Evolutionary conservation across 2,113 vertebrate genomes (phyloP).

Genomic region (Amia ocellicauda): DNA sequence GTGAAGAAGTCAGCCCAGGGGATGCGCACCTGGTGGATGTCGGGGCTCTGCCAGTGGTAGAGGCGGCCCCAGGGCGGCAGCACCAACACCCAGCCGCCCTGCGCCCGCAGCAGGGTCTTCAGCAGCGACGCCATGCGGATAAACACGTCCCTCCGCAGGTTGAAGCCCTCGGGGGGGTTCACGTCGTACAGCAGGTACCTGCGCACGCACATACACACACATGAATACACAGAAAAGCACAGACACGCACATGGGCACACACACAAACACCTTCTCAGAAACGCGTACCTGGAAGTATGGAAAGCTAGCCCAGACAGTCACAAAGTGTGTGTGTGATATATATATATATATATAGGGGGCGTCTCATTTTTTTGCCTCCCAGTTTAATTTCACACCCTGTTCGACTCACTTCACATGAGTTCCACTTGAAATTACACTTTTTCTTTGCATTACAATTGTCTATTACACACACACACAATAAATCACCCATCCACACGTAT

Average conservation of each 20-base stretch:
- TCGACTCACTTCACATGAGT: too few species aligned
- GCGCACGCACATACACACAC: neutral
- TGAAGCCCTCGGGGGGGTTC: constrained; percentile 94
- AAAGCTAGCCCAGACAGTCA: neutral
- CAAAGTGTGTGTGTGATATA: neutral
- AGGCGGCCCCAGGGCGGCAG: constrained; percentile 95
- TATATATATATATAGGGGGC: neutral
- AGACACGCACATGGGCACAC: too few species aligned
- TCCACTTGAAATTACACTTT: neutral
- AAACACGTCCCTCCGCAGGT: constrained; percentile 93
- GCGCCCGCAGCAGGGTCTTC: constrained; percentile 80
- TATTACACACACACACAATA: too few species aligned
- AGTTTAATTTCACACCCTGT: neutral
- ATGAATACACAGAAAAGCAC: neutral
- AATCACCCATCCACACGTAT: too few species aligned
- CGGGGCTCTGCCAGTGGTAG: constrained; percentile 93
- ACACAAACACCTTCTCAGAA: accelerated
- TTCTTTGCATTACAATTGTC: too few species aligned
- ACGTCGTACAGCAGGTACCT: constrained; percentile 95
- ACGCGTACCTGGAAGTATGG: neutral
- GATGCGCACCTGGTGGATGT: constrained; percentile 81
- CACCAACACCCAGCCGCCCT: constrained; percentile 85
- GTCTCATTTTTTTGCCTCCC: neutral
- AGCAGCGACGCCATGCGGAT: constrained; percentile 85
- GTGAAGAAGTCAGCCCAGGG: constrained; percentile 91